phyloP scores from a whole-genome alignment of 2,888 invertebrate species.

The Dorcus parallelipipedus region DNA sequence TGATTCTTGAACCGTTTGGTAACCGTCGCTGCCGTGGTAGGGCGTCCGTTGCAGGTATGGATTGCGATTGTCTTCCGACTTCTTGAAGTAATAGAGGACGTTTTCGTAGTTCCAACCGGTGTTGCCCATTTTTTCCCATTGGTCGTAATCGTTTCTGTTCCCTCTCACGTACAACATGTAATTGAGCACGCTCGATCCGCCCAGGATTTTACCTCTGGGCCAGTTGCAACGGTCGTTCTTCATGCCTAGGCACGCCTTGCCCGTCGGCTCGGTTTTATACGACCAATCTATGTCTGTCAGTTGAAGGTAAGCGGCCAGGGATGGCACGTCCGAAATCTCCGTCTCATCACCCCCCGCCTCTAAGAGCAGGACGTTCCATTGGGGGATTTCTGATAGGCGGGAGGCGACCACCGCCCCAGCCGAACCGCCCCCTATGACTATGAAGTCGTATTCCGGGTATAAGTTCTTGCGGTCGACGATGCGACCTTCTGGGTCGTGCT shows the following conservation, averaged over 20 bases:
- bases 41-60: slow-evolving; percentile 70
- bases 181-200: slow-evolving; percentile 83
- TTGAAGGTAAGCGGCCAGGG: slow-evolving; percentile 82
- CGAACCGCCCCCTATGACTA: slow-evolving; percentile 82
- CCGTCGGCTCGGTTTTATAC: slow-evolving; percentile 83
- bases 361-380: slow-evolving; percentile 74
- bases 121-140: slow-evolving; percentile 81
- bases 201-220: slow-evolving; percentile 86
- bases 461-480: slow-evolving; percentile 67
- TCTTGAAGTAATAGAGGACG: slow-evolving; percentile 83
- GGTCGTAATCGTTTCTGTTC: slow-evolving; percentile 76
- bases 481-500: slow-evolving; percentile 75
- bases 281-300: slow-evolving; percentile 84
- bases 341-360: slow-evolving; percentile 88
- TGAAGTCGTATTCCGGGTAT: slow-evolving; percentile 72
- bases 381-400: slow-evolving; percentile 68
- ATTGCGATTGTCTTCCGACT: slow-evolving; percentile 85
- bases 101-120: slow-evolving; percentile 85
- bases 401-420: slow-evolving; percentile 84
- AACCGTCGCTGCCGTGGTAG: slow-evolving; percentile 72
- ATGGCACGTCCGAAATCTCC: slow-evolving; percentile 84
- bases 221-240: slow-evolving; percentile 79
- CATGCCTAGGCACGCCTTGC: slow-evolving; percentile 78
- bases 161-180: slow-evolving; percentile 91
- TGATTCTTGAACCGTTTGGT: slow-evolving; percentile 75